Conservation (phyloP, 2,888 invertebrate genomes). For the Marronus borbonicus region DNA sequence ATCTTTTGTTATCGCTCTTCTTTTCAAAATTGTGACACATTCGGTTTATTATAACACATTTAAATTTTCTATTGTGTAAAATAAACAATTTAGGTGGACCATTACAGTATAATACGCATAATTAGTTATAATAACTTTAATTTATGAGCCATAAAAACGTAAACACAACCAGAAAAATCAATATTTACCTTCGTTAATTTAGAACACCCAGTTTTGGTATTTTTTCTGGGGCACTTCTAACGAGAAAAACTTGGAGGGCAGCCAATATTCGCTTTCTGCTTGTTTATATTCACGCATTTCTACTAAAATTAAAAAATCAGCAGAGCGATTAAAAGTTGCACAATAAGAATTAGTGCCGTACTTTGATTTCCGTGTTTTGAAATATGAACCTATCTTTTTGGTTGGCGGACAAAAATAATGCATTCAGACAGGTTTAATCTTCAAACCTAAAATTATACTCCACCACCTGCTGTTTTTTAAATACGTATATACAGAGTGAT, state of each 20-base stretch:
- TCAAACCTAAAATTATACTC: no score
- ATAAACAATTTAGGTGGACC: background rate
- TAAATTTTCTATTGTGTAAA: no score
- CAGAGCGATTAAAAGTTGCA: slow-evolving; percentile 21
- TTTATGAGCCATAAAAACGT: background rate
- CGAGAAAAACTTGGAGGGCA: slow-evolving; percentile 31
- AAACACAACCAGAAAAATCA: slow-evolving; percentile 13
- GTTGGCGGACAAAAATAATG: no score
- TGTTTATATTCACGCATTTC: slow-evolving; percentile 31
- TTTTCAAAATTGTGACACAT: no score
- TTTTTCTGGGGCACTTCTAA: slow-evolving; percentile 18
- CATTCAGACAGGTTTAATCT: no score
- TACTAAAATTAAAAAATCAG: slow-evolving; percentile 37
- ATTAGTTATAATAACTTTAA: slow-evolving; percentile 11
- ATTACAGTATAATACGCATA: background rate
- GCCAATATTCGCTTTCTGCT: slow-evolving; percentile 38
- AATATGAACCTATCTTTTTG: background rate
- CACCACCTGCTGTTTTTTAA: no score
- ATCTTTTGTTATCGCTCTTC: no score
- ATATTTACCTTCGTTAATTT: slow-evolving; percentile 35
- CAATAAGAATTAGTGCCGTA: slow-evolving; percentile 9
- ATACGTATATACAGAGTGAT: no score
- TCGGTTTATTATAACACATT: no score
- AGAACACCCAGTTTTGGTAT: slow-evolving; percentile 35
- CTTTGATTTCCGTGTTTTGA: background rate